Evolutionary conservation across 2,797 vertebrate genomes (phyloP).

Genomic region (Liparis tanakae): DNA sequence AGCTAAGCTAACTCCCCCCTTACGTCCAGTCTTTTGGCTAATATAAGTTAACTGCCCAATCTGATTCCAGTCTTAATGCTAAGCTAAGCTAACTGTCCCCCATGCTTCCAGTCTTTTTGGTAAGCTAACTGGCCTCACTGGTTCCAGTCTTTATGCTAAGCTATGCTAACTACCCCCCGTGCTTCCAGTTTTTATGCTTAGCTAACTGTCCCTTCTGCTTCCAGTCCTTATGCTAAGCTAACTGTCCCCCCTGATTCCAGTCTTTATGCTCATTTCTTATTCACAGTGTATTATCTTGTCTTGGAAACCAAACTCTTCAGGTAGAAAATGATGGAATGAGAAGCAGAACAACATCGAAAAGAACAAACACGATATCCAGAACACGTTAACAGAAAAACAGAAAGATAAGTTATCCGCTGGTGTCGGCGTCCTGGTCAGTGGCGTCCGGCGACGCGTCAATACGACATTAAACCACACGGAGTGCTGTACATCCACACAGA

Average conservation of each 20-base stretch:
- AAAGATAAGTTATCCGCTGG: constrained; percentile 32
- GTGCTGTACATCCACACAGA: constrained; percentile 67
- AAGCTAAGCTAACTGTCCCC: too few species aligned
- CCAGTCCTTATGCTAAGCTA: too few species aligned
- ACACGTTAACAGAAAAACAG: constrained; percentile 12
- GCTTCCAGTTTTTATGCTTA: too few species aligned
- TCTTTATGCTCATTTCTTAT: constrained; percentile 1
- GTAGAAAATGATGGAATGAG: constrained; percentile 55
- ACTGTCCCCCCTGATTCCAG: neutral
- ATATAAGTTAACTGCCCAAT: neutral
- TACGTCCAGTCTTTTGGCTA: too few species aligned
- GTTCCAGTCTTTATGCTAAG: too few species aligned
- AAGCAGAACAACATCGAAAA: constrained; percentile 39
- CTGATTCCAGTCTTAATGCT: neutral
- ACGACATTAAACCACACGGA: constrained; percentile 22
- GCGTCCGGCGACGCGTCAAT: constrained; percentile 36
- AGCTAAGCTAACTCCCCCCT: too few species aligned
- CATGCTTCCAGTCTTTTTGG: too few species aligned
- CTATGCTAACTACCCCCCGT: too few species aligned
- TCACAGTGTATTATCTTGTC: too few species aligned
- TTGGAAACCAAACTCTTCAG: neutral
- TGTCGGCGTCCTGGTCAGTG: constrained; percentile 38
- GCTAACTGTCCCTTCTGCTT: too few species aligned
- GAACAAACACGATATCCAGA: constrained; percentile 34
- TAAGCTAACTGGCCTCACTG: too few species aligned